phyloP scores from a whole-genome alignment of 2,113 vertebrate genomes.

The Suncus etruscus region DNA sequence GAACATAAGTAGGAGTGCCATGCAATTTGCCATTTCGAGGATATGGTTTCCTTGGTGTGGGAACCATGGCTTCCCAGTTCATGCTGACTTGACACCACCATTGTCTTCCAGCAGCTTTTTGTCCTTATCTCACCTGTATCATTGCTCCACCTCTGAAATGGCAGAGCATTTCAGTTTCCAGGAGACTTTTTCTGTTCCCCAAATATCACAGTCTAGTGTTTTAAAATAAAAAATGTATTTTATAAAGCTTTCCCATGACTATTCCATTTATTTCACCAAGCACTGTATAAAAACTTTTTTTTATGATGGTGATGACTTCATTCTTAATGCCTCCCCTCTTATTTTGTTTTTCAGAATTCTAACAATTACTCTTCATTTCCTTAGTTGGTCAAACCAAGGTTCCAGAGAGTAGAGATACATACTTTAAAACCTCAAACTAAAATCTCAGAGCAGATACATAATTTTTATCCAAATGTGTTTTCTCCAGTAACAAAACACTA shows the following conservation, averaged over 20 bases:
- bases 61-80: not conserved
- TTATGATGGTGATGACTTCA: not conserved
- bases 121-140: not conserved
- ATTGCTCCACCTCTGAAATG: not conserved
- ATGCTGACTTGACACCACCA: not conserved
- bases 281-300: not conserved
- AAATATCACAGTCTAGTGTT: not conserved
- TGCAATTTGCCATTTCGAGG: too few relatives aligned
- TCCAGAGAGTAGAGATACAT: not conserved
- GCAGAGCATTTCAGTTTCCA: not conserved
- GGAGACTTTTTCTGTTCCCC: not conserved
- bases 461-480: conserved; percentile 35
- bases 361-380: conserved; percentile 26
- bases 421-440: conserved; percentile 27
- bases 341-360: conserved; percentile 9
- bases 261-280: not conserved
- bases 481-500: not conserved
- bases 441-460: not conserved
- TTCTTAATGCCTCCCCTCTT: conserved; percentile 5
- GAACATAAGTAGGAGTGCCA: not conserved
- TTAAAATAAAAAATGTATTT: not conserved
- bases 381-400: conserved; percentile 55
- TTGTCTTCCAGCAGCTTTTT: not conserved
- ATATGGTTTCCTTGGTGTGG: too few relatives aligned
- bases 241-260: not conserved